Evolutionary conservation across 1,140 invertebrate species (phyloP), one percentile per base, ranked within the genome.

Genomic region (Achroia grisella): DNA sequence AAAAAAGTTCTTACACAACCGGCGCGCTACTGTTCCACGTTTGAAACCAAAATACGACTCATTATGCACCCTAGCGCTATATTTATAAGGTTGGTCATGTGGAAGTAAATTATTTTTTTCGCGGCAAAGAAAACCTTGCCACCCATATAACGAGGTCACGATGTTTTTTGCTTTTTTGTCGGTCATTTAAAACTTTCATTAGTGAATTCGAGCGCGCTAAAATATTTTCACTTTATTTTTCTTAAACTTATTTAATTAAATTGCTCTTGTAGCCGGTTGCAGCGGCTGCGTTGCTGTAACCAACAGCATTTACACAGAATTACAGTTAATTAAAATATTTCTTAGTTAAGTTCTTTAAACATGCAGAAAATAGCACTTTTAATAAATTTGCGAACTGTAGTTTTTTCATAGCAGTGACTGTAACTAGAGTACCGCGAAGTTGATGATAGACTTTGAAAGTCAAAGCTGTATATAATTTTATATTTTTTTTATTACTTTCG

Each of bases 121-220:
- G 52, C 28, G 36, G 58, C 48, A 63, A 56, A 54, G 39, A 47
- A 48, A 59, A 59, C 50, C 61, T 71, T 74, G 65, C 52, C 52
- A 34, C 63, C 62, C 60, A 56, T 66, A 71, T 76, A 78, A 80
- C 72, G 74, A 74, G 76, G 74, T 76, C 76, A 69, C 51, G 52
- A 49, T 43, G 40, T 62, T 63, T 76, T 73, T 76, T 66, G 62
- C 60, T 66, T 50, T 78, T 73, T 75, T 56, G 71, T 60, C 65
- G 70, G 70, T 71, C 72, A 76, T 80, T 80, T 78, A 69, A 76
- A 80, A 77, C 68, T 80, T 80, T 78, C 73, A 77, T 80, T 80
- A 77, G 73, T 72, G 76, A 80, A 74, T 77, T 76, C 71, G 66
- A 53, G 64, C 66, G 60, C 57, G 62, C 40, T 61, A 56, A 57